These are phyloP conservation scores for Drosophila orosa DNA, from an alignment of 1,140 invertebrate genomes.

Conservation along the genomic window DNA sequence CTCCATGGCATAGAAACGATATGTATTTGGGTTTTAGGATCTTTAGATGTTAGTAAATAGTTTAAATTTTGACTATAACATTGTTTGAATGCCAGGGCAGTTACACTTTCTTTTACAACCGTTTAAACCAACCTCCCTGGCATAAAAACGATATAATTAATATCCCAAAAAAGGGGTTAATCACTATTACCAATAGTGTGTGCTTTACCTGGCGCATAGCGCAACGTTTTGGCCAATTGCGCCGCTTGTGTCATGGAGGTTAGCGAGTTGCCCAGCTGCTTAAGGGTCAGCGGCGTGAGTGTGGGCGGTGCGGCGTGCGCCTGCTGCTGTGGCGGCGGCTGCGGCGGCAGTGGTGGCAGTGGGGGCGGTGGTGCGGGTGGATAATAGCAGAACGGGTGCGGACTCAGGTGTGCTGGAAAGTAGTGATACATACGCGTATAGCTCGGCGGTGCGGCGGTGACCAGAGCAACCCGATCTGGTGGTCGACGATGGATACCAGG, in stretches of 20 bases:
- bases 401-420: constrained; percentile 84
- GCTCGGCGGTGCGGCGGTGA: constrained; percentile 85
- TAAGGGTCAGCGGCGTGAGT: constrained; percentile 80
- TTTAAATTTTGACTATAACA: background rate
- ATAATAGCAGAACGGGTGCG: constrained; percentile 84
- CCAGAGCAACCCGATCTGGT: constrained; percentile 85
- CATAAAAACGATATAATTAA: background rate
- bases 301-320: constrained; percentile 59
- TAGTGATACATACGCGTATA: constrained; percentile 86
- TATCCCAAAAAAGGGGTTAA: background rate
- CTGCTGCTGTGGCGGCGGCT: constrained; percentile 58
- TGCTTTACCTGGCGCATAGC: constrained; percentile 83
- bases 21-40: background rate
- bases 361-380: constrained; percentile 84
- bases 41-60: background rate
- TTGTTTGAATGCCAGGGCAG: background rate
- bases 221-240: constrained; percentile 83
- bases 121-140: background rate
- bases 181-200: constrained; percentile 1
- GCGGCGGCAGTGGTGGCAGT: constrained; percentile 81
- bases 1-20: no score
- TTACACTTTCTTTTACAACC: background rate
- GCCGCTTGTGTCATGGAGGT: constrained; percentile 83
- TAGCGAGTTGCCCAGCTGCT: constrained; percentile 81
- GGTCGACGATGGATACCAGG: constrained; percentile 39